Evolutionary conservation across 2,888 invertebrate species (phyloP).

Genomic region (Drosophila dives): DNA sequence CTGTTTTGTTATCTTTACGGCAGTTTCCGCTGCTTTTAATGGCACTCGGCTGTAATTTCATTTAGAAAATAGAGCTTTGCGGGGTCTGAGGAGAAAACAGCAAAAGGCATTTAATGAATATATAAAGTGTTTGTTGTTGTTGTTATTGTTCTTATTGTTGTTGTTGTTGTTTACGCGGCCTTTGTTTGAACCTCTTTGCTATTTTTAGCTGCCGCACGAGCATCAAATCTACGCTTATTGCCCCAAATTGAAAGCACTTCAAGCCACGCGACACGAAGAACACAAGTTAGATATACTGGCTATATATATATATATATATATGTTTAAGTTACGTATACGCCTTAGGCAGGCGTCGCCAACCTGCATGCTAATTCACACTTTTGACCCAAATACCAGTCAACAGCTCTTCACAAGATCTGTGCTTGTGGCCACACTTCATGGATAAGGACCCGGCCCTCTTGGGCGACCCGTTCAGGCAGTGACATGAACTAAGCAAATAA

Average conservation of each 20-base stretch:
- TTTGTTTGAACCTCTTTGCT: conserved; percentile 31
- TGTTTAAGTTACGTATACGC: conserved; percentile 35
- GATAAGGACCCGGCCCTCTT: conserved; percentile 24
- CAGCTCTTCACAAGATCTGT: conserved; percentile 7
- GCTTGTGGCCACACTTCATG: conserved; percentile 28
- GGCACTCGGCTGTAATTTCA: conserved; percentile 70
- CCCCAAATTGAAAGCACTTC: conserved; percentile 48
- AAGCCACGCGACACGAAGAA: conserved; percentile 35
- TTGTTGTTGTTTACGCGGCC: background rate
- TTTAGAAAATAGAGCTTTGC: conserved; percentile 47
- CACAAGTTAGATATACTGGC: conserved; percentile 3
- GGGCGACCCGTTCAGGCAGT: conserved; percentile 33
- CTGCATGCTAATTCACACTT: conserved; percentile 71
- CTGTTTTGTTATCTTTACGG: conserved; percentile 64
- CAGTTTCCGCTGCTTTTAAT: conserved; percentile 65
- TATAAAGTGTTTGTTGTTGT: conserved; percentile 47
- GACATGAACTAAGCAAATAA: conserved; percentile 53
- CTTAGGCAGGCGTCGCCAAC: conserved; percentile 19
- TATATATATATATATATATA: background rate
- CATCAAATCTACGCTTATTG: conserved; percentile 60
- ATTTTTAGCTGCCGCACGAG: conserved; percentile 58
- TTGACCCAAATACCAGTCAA: conserved; percentile 67
- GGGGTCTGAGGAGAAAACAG: conserved; percentile 1
- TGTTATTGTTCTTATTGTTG: background rate
- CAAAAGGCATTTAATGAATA: conserved; percentile 59